A percentile compares a stretch with the other conserved stretches of the same genome.
Evolutionary conservation across 2,113 vertebrate genomes (phyloP).

Genomic region (Elgaria multicarinata): DNA sequence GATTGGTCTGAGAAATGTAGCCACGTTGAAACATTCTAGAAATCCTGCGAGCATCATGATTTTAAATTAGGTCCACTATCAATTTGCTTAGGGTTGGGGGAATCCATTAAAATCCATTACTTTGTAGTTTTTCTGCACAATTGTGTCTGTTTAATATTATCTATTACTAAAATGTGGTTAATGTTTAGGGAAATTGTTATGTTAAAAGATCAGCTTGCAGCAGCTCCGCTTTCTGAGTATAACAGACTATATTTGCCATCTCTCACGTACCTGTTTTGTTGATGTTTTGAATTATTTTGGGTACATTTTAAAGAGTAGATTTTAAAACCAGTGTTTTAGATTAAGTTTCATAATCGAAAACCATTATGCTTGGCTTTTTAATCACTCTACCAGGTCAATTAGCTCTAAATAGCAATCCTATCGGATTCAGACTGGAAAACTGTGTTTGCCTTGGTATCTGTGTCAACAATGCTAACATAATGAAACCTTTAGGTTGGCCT

Average conservation of each 20-base stretch:
- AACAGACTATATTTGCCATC: neutral
- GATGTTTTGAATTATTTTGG: slow-evolving; percentile 25
- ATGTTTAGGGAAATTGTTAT: neutral
- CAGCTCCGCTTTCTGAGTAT: neutral
- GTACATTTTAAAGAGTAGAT: neutral
- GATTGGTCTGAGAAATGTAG: neutral
- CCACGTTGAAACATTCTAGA: neutral
- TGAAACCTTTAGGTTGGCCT: too few species aligned
- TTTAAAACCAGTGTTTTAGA: slow-evolving; percentile 11
- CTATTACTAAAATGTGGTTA: slow-evolving; percentile 4
- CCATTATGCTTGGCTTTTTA: neutral
- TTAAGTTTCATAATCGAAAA: slow-evolving; percentile 7
- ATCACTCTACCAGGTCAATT: neutral
- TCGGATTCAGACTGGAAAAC: neutral
- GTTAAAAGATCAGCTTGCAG: slow-evolving; percentile 11
- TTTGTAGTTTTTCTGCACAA: neutral
- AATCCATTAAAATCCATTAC: neutral
- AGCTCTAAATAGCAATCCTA: neutral
- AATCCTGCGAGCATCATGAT: fast-evolving
- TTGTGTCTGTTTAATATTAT: neutral
- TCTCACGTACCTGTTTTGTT: slow-evolving; percentile 13
- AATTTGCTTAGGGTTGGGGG: neutral
- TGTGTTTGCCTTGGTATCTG: neutral
- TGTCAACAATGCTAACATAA: too few species aligned
- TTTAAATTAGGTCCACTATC: slow-evolving; percentile 24